Base-by-base conservation (phyloP, 2,113 vertebrate species). In the Sardina pilchardus region DNA sequence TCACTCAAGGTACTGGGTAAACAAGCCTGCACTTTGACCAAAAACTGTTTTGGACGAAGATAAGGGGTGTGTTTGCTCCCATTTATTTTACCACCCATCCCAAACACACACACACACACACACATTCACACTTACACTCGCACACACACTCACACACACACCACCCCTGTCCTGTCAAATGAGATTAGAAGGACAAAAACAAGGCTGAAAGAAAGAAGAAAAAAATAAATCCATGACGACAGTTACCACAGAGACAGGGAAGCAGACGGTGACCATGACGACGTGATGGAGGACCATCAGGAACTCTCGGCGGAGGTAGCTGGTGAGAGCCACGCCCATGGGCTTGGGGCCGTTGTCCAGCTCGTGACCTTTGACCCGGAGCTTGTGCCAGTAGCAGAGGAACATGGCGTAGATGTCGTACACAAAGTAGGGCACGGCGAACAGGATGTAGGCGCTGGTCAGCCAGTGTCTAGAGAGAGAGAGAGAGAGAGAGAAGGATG, bases 331-430 rank as follows among this genome's bases (percentile, higher is more conserved):
- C 0, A 91, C 86, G 86, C 92, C 92, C 89, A 94, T 91, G 36
- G 89, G 85, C 82, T 83, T 81, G 90, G 91, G 92, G 36, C 92
- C 90, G 0, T 89, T 91, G 0, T 93, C 93, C 83, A 93, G 93
- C 90, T 96, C 96, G 0, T 97, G 97, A 3, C 96, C 97, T 92
- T 97, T 97, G 92, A 97, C 95, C 89, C 93, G 94, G 2, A 96
- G 92, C 91, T 96, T 97, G 95, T 98, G 95, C 96, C 96, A 96
- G 90, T 98, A 96, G 89, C 97, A 98, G 92, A 98, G 95, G 92
- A 97, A 98, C 97, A 98, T 98, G 87, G 97, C 97, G 0, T 97
- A 97, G 94, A 97, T 95, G 88, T 98, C 97, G 0, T 98, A 98
- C 80, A 96, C 94, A 82, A 98, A 98, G 93, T 98, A 98, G 87